Conservation (phyloP, 2,888 invertebrate species). For the Lycocerus yunnanus region DNA sequence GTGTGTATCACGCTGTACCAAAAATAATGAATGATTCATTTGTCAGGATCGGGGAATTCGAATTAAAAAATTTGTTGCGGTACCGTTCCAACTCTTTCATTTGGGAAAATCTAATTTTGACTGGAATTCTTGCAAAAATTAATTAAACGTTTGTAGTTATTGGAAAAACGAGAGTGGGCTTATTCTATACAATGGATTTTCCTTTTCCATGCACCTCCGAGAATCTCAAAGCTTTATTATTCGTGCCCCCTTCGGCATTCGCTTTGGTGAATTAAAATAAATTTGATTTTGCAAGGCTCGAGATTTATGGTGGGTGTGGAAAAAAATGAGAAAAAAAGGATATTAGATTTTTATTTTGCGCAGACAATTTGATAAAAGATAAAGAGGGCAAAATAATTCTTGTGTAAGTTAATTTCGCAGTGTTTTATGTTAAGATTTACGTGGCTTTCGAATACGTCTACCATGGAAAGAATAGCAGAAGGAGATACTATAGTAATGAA, state of each 20-base stretch:
- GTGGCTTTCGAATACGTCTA: not conserved
- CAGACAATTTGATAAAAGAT: conserved; percentile 24
- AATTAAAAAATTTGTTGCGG: not conserved
- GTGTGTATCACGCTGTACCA: not conserved
- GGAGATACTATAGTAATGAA: conserved; percentile 18
- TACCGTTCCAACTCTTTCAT: not conserved
- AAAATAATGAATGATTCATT: not conserved
- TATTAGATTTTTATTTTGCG: conserved; percentile 6
- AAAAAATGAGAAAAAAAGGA: not conserved
- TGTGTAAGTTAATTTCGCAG: not conserved
- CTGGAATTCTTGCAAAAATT: not conserved
- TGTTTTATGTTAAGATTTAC: not conserved
- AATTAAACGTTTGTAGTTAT: not conserved
- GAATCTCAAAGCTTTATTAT: no score
- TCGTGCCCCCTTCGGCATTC: no score
- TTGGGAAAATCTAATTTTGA: not conserved
- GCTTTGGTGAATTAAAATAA: no score
- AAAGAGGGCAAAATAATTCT: not conserved
- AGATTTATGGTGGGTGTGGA: not conserved
- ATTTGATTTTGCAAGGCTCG: not conserved
- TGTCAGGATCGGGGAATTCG: not conserved
- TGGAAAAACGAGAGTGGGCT: not conserved
- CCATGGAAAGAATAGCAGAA: conserved; percentile 3
- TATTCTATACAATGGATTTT: no score
- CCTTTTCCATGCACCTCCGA: no score